Evolutionary conservation across 2,113 vertebrate species (phyloP), one percentile per base, ranked within the genome.

Genomic region (Poeciliopsis retropinna): DNA sequence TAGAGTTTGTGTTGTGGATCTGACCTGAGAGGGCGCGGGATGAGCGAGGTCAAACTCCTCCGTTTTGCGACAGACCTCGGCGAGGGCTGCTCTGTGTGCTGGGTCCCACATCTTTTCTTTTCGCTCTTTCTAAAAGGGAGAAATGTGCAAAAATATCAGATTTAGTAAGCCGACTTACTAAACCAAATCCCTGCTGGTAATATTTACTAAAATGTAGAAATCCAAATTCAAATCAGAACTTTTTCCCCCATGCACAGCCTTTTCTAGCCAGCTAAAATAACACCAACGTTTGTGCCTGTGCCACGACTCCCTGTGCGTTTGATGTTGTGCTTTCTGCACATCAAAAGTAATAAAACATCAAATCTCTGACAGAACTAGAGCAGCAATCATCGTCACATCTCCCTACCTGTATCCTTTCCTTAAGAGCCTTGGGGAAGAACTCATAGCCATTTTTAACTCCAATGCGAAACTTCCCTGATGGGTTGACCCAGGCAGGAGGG

Each of bases 21-120:
- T 86, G 87, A 99, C 97, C 93, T 97, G 97, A 9, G 96, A 96
- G 27, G 95, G 95, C 82, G 92, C 94, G n/a, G 89, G 94, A 85
- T 96, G 96, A 81, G 91, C 70, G 19, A 95, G 93, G 71, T 99
- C 97, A 84, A 98, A 98, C 83, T 98, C 97, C 77, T 99, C 97
- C 11, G 95, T 93, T 67, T 95, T 97, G 78, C 96, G 96, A 81
- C 95, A 97, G 29, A 96, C 97, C 65, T 98, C 97, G 70, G 97
- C 97, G 8, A 98, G 87, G 17, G 95, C 96, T 65, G 96, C 91
- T 87, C 98, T 95, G 84, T 99, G 98, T 76, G 95, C 79, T 14
- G 98, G 97, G 88, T 99, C 97, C 98, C 98, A 99, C 51, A 96
- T 92, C 84, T 99, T 99, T 85, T 99, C 98, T 87, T 98, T 98